Evolutionary conservation across 2,113 vertebrate species (phyloP).

Genomic region (Gopherus flavomarginatus): DNA sequence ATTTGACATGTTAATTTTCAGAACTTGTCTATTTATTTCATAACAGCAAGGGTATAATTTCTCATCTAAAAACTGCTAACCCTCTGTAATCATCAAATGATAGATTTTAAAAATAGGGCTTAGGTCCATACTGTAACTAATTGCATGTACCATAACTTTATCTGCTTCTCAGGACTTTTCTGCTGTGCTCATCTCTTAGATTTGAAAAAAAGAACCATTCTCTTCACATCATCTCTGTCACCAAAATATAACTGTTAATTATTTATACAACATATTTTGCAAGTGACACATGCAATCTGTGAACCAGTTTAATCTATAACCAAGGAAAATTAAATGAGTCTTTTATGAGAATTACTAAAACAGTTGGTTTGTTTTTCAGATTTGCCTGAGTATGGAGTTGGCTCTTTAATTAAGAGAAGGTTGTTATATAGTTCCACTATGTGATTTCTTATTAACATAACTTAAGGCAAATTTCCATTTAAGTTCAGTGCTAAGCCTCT

Average conservation of each 20-base stretch:
- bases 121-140: background rate
- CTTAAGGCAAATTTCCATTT: constrained; percentile 58
- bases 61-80: background rate
- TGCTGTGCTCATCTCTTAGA: background rate
- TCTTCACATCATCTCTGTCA: background rate
- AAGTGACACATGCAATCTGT: background rate
- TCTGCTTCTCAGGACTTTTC: background rate
- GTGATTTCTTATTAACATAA: constrained; percentile 68
- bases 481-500: constrained; percentile 50
- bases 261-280: background rate
- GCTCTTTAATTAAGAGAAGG: constrained; percentile 29
- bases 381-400: background rate
- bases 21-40: background rate
- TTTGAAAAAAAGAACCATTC: background rate
- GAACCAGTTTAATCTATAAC: background rate
- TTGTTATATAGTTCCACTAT: constrained; percentile 35
- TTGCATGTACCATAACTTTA: rapidly evolving
- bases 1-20: constrained; percentile 2
- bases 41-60: background rate
- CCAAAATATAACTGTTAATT: background rate
- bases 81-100: background rate
- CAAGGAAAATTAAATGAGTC: background rate
- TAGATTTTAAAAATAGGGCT: background rate
- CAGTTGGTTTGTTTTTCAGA: background rate
- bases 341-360: background rate